Base-by-base conservation (phyloP, 2,113 vertebrate genomes). In the Motacilla tschutschensis region DNA sequence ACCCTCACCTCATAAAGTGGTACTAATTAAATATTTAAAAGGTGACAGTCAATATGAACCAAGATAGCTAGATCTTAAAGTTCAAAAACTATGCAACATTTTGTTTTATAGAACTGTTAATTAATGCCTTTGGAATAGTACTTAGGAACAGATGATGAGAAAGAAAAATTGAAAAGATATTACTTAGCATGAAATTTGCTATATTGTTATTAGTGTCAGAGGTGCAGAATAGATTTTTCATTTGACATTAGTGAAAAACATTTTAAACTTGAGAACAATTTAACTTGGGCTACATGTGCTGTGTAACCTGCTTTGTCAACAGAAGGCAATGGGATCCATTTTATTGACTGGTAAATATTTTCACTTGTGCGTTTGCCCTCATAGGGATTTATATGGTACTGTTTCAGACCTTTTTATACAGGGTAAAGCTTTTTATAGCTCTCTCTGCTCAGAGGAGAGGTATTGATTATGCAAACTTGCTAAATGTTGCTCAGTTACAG, bases 291-390 rank as follows among this genome's bases (percentile, higher is more conserved):
- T 63, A 25, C 15, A 21, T 46, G 14, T 1, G 8, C 40, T 36
- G 9, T 74, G 55, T 33, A 40, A 73, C 46, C 38, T 63, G 17
- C 63, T 78, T 62, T 53, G 40, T 85, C 46, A 91, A 83, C 35
- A 73, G 63, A 58, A 87, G 78, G 33, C 17, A 41, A 17, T n/a
- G 48, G 41, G 53, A 87, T 92, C 67, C n/a, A 48, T 73, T 80
- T 70, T 92, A 93, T 88, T 51, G 85, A 91, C 41, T 59, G 41
- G 80, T 80, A 96, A 95, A 89, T 92, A 95, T 90, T 93, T 94
- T 83, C 64, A 75, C 55, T 72, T 89, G 43, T 75, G 24, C 0
- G 0, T 48, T 50, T 5, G 10, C 67, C 58, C 82, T 86, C 81
- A 60, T 1, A 67, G 64, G 64, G 67, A 60, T 92, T 92, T 84